phyloP scores from a whole-genome alignment of 1,140 invertebrate genomes.

The Caenorhabditis inopinata region DNA sequence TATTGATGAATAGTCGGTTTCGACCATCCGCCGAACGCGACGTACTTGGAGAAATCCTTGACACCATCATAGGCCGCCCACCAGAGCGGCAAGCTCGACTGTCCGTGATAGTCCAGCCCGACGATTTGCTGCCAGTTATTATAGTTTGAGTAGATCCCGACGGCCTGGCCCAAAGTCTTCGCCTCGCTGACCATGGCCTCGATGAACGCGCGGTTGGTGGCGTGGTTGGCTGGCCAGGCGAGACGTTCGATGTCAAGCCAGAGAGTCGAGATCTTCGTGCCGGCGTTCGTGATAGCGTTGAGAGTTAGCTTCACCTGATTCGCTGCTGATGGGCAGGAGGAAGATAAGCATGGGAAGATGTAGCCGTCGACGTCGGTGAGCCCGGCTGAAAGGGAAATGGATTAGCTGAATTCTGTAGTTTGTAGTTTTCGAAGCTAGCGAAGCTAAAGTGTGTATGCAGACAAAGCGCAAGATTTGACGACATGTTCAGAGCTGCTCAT shows the following conservation, averaged over 20 bases:
- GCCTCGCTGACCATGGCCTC: conserved; percentile 39
- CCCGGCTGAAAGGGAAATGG: conserved; percentile 19
- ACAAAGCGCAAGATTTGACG: no score
- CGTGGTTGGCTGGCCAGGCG: conserved; percentile 42
- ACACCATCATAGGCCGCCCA: conserved; percentile 44
- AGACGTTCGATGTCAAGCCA: conserved; percentile 48
- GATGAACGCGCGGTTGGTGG: conserved; percentile 45
- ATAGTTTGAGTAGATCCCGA: no score
- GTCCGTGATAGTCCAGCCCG: conserved; percentile 15
- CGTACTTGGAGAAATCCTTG: conserved; percentile 26
- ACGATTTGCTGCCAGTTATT: conserved; percentile 38
- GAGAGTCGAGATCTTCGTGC: conserved; percentile 37
- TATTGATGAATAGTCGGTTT: conserved; percentile 46
- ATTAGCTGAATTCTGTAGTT: no score
- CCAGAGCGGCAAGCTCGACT: conserved; percentile 41
- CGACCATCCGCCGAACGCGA: conserved; percentile 41
- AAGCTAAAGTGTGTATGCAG: no score
- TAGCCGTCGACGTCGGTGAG: conserved; percentile 44
- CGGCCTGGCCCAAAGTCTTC: no score
- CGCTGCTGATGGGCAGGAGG: conserved; percentile 35
- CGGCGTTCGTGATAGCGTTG: conserved; percentile 31
- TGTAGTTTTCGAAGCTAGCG: no score
- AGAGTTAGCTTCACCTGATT: conserved; percentile 39
- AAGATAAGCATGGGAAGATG: conserved; percentile 44
- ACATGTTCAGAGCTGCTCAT: no score